Evolutionary conservation across 2,888 invertebrate species (phyloP), one percentile per base, ranked within the genome.

Genomic region (Operophtera brumata): DNA sequence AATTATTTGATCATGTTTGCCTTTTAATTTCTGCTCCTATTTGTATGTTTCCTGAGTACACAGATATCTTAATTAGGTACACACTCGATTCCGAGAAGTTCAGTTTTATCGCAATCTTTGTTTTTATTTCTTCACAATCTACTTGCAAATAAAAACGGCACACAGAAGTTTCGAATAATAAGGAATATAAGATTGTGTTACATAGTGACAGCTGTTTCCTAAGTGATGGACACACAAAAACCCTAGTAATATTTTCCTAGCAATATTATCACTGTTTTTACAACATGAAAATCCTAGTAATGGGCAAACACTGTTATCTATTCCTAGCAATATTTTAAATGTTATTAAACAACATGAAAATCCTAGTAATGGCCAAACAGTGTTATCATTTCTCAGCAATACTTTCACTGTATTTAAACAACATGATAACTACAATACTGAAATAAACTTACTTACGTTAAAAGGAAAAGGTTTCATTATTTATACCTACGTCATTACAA

Each of bases 1-100:
- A 50, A 61, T 61, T 26, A 54, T n/a, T 54, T 54, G 50, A 66
- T 59, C 53, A 42, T 64, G 43, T 65, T 66, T 49, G 42, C 56
- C 39, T 39, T 58, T 48, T 28, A 57, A 55, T 59, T 64, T 54
- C 59, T 54, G 26, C 50, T 61, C 43, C 48, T 56, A 51, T 61
- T 54, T 50, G 48, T 54, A 55, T 51, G 49, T 61, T 59, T 56
- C 43, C 25, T 41, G 54, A 53, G 59, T 59, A 68, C 66, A 66
- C 64, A 63, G 59, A 67, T 67, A 66, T 57, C 50, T 54, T 63
- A 57, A 65, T 67, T 55, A 61, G 41, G 64, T 49, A 36, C 53
- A 34, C 36, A 42, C 47, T n/a, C n/a, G n/a, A 59, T 65, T 56
- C 36, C 28, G 14, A 54, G 61, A 67, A 54, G 30, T 41, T 47